Evolutionary conservation across 2,113 vertebrate genomes (phyloP).

Genomic region (Ifrita kowaldi): DNA sequence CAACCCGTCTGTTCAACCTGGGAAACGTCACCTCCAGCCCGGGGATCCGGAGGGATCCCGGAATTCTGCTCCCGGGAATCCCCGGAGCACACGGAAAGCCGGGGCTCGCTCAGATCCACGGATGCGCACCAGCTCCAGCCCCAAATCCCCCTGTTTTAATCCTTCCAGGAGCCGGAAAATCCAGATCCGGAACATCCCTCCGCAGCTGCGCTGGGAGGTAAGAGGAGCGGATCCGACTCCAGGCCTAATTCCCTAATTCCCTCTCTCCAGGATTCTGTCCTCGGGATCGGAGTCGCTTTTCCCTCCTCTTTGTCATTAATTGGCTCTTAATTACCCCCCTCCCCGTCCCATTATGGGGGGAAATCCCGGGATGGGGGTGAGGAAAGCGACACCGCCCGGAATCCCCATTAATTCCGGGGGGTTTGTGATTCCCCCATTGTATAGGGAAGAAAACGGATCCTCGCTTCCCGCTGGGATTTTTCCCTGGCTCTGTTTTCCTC

Average conservation of each 20-base stretch:
- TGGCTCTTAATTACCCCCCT: neutral
- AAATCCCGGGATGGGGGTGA: neutral
- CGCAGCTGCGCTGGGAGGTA: constrained; percentile 94
- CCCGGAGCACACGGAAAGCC: rapidly evolving
- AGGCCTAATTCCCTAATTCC: neutral
- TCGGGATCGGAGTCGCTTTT: neutral
- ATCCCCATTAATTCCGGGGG: no score
- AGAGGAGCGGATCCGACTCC: constrained; percentile 31
- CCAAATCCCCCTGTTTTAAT: neutral
- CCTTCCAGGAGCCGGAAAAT: constrained; percentile 88
- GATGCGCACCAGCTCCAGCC: rapidly evolving
- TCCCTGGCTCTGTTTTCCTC: neutral
- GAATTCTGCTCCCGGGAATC: neutral
- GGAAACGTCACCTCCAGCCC: rapidly evolving
- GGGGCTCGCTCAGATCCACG: neutral
- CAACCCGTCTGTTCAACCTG: neutral
- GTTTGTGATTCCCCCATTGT: neutral
- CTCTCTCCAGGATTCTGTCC: neutral
- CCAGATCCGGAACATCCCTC: constrained; percentile 92
- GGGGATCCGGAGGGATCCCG: neutral
- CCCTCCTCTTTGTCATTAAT: neutral
- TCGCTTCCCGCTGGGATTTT: neutral
- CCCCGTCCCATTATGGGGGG: neutral
- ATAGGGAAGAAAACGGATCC: neutral
- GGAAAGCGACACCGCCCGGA: neutral